Conservation (phyloP, 64 coral and sea anemone species). For the Stylophora pistillata region DNA sequence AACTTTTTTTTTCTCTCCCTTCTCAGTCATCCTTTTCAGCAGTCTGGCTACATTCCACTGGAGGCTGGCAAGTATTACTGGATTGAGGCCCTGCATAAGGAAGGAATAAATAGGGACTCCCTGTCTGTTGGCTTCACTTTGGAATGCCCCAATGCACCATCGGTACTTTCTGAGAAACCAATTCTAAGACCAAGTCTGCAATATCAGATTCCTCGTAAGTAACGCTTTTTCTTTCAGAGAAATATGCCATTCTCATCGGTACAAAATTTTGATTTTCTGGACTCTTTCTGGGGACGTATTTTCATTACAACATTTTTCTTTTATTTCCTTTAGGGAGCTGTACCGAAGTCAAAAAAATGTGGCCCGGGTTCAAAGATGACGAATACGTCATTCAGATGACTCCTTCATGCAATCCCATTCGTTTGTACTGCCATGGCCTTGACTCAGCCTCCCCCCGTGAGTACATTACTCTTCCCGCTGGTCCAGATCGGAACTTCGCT, state of each 20-base stretch:
- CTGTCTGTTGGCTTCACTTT: slow-evolving; percentile 76
- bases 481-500: slow-evolving; percentile 85
- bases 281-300: neutral
- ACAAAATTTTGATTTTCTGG: neutral
- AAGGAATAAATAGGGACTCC: slow-evolving; percentile 50
- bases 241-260: neutral
- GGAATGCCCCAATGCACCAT: slow-evolving; percentile 61
- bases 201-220: slow-evolving; percentile 89
- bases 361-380: slow-evolving; percentile 84
- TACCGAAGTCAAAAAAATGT: slow-evolving; percentile 79
- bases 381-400: slow-evolving; percentile 83
- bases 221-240: neutral
- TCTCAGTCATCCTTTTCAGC: slow-evolving; percentile 61
- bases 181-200: slow-evolving; percentile 71
- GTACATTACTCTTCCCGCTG: slow-evolving; percentile 90
- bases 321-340: slow-evolving; percentile 70
- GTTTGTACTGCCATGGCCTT: slow-evolving; percentile 90
- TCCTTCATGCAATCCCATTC: slow-evolving; percentile 80
- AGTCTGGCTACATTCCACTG: slow-evolving; percentile 57
- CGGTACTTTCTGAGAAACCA: slow-evolving; percentile 45
- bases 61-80: slow-evolving; percentile 90
- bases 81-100: slow-evolving; percentile 90
- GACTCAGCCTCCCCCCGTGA: slow-evolving; percentile 73
- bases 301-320: neutral
- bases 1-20: neutral